phyloP scores from a whole-genome alignment of 2,888 invertebrate genomes.

The Tethea ocularis region DNA sequence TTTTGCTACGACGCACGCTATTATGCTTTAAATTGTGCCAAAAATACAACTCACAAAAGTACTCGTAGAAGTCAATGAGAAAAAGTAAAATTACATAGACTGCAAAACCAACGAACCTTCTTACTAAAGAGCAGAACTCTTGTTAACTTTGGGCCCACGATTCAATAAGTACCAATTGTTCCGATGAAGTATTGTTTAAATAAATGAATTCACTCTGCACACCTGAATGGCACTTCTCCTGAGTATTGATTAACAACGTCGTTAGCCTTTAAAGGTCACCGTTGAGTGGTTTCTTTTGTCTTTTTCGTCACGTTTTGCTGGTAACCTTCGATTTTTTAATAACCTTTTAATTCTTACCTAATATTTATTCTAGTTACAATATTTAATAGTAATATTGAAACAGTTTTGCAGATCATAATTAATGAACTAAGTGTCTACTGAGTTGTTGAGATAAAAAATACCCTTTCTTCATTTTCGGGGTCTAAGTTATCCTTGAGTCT shows the following conservation, averaged over 20 bases:
- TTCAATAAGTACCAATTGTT: slow-evolving; percentile 2
- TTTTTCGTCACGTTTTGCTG: slow-evolving; percentile 4
- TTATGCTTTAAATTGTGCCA: no score
- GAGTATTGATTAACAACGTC: slow-evolving; percentile 7
- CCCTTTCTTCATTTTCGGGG: no score
- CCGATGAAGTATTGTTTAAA: neutral
- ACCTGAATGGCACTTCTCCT: neutral
- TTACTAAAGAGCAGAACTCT: neutral
- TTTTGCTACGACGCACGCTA: no score
- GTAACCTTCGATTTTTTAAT: neutral
- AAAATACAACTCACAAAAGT: no score
- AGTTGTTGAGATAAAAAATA: no score
- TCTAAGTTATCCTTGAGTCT: no score
- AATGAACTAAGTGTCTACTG: no score
- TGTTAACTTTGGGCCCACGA: neutral
- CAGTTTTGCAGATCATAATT: no score
- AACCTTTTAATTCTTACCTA: neutral
- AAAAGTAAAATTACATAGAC: no score
- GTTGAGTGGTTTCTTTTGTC: neutral
- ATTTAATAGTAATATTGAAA: neutral
- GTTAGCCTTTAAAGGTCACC: slow-evolving; percentile 9
- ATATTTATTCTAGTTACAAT: neutral
- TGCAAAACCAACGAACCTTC: neutral
- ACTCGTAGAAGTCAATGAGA: no score
- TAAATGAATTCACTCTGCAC: neutral